Base-by-base conservation (phyloP, 2,113 vertebrate genomes). In the Podiceps cristatus region DNA sequence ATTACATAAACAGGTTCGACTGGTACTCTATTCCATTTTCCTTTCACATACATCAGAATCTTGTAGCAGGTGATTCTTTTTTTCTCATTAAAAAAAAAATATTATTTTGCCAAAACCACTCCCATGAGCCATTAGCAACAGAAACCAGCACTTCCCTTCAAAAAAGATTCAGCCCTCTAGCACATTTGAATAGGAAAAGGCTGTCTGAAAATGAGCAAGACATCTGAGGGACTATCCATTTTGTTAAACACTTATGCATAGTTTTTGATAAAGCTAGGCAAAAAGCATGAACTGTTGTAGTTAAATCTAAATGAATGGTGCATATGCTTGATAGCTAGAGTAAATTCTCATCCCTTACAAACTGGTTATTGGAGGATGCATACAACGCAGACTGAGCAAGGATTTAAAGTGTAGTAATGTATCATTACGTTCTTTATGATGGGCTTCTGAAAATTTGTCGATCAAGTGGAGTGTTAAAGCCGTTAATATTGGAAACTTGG, bases 1-100 rank as follows among this genome's bases (percentile, higher is more conserved):
- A 91, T 77, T 81, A 90, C 50, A 82, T 93, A 79, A 94, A 80
- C 45, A 76, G 29, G 12, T 75, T 96, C 94, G 73, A n/a, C 18
- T 82, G 28, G 11, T 91, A 42, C 15, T 87, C 16, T 49, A 4
- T 63, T 88, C 35, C 33, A 25, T 93, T 91, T 91, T 63, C 47
- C 27, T 85, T 76, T 82, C 47, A 63, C 11, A 4, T 35, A 52
- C 20, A 25, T 49, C 56, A 87, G 45, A 96, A 81, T 25, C n/a
- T 91, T 64, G 45, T 58, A 73, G 56, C 28, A 62, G 71, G 25
- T 77, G 45, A n/a, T n/a, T n/a, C n/a, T 66, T 25, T 49, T 92
- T 90, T 69, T 80, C 37, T 47, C 9, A n/a, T 63, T 56, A 60
- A 29, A 62, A 40, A 33, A 75, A 35, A 68, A 42, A 52, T 40